These are phyloP conservation scores for Anthopleura sola DNA, from an alignment of 64 coral and sea anemone genomes.

Conservation along the genomic window DNA sequence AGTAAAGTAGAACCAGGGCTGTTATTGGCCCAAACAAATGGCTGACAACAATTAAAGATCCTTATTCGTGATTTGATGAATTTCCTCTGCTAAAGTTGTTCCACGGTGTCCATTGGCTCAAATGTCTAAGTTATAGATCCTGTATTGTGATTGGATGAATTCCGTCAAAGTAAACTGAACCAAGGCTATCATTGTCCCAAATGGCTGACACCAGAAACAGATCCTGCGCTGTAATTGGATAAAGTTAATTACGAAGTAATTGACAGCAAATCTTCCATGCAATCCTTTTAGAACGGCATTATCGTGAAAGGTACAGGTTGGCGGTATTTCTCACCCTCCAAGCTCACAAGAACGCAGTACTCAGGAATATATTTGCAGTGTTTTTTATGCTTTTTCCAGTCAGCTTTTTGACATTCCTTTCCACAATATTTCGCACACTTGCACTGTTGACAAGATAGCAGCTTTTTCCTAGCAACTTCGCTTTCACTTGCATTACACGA, in stretches of 20 bases:
- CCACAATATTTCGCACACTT: constrained; percentile 17
- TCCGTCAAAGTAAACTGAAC: not conserved
- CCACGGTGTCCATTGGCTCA: not conserved
- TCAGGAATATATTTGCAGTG: not conserved
- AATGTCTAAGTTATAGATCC: not conserved
- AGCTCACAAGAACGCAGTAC: constrained; percentile 1
- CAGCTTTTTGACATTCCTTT: not conserved
- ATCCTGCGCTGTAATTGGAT: not conserved
- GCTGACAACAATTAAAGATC: not conserved
- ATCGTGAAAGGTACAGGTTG: not conserved
- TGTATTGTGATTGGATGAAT: not conserved
- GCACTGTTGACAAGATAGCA: constrained; percentile 13
- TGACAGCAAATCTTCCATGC: not conserved
- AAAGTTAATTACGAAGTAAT: not conserved
- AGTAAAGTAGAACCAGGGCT: too few species aligned
- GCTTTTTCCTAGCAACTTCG: not conserved
- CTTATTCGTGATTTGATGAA: not conserved
- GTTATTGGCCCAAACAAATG: not conserved
- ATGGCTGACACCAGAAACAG: not conserved
- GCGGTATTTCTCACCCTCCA: not conserved
- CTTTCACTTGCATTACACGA: not conserved
- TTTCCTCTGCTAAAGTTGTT: not conserved
- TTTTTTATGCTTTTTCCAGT: constrained; percentile 21
- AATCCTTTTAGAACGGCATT: not conserved
- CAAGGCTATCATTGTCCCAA: not conserved